Percentiles rank a stretch among this genome's conserved stretches.
Evolutionary conservation across 2,797 vertebrate species (phyloP).

Genomic region (Hylomyscus alleni): DNA sequence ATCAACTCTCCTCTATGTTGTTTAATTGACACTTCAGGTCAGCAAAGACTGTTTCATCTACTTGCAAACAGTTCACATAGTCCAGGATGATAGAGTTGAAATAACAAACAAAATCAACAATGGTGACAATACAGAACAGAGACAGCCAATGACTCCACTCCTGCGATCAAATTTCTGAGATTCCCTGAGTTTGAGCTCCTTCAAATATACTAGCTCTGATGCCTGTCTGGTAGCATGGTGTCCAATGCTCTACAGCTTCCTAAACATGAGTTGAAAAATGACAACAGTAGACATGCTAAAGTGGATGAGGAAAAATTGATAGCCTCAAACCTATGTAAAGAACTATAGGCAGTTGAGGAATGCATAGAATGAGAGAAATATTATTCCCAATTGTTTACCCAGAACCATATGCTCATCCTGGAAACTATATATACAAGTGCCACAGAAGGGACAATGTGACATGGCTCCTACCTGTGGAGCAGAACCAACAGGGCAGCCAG

Average conservation of each 20-base stretch:
- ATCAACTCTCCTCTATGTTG: background rate
- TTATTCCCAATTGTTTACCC: background rate
- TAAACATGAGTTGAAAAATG: background rate
- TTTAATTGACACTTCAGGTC: background rate
- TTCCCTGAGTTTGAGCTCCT: background rate
- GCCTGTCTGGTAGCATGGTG: background rate
- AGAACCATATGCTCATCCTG: background rate
- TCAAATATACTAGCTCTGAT: background rate
- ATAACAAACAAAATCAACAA: background rate
- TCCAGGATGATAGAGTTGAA: background rate
- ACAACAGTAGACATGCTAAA: background rate
- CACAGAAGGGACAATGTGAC: background rate
- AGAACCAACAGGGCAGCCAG: background rate
- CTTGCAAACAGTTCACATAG: background rate
- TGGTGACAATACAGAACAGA: background rate
- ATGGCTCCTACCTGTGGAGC: background rate
- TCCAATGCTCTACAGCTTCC: background rate
- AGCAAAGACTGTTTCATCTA: background rate
- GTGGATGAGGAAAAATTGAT: background rate
- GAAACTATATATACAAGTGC: background rate
- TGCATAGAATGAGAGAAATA: background rate
- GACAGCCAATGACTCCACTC: background rate
- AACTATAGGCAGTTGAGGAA: background rate
- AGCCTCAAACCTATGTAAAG: background rate
- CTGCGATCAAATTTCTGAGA: background rate